These are phyloP conservation scores for Cyrtorhinus lividipennis DNA, from an alignment of 1,140 invertebrate species.

Conservation along the genomic window DNA sequence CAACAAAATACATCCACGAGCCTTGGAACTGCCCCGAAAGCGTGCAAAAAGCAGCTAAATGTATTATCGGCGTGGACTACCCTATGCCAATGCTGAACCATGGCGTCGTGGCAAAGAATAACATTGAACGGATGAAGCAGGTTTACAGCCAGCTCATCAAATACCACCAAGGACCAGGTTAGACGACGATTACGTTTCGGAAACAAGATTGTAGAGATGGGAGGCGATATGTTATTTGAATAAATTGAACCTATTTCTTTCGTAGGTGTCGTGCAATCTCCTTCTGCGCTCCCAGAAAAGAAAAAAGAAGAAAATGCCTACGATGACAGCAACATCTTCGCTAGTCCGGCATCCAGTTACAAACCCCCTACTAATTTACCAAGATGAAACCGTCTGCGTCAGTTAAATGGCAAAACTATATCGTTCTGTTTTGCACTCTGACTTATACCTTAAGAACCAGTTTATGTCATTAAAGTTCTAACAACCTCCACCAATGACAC, in stretches of 20 bases:
- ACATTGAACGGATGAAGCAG: constrained; percentile 76
- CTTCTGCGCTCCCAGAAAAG: background rate
- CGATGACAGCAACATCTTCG: constrained; percentile 8
- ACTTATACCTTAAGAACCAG: too few species aligned
- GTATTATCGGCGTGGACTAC: constrained; percentile 71
- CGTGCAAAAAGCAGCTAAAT: constrained; percentile 63
- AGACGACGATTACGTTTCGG: too few species aligned
- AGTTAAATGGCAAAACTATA: too few species aligned
- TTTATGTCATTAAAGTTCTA: too few species aligned
- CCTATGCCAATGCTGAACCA: constrained; percentile 78
- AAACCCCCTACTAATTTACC: background rate
- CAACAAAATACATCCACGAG: constrained; percentile 73
- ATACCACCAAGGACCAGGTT: constrained; percentile 31
- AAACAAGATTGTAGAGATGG: too few species aligned
- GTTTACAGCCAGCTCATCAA: constrained; percentile 66
- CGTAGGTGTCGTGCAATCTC: background rate
- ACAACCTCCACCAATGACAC: too few species aligned
- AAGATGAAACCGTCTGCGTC: too few species aligned
- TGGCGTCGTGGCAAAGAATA: constrained; percentile 51
- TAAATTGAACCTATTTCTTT: background rate
- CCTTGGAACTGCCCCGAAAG: constrained; percentile 71
- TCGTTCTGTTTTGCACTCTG: too few species aligned
- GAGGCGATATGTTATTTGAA: background rate
- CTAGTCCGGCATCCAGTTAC: background rate
- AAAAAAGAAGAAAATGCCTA: constrained; percentile 7